These are phyloP conservation scores for Pantherophis alleghaniensis DNA, from an alignment of 2,797 vertebrate genomes.

Conservation along the genomic window DNA sequence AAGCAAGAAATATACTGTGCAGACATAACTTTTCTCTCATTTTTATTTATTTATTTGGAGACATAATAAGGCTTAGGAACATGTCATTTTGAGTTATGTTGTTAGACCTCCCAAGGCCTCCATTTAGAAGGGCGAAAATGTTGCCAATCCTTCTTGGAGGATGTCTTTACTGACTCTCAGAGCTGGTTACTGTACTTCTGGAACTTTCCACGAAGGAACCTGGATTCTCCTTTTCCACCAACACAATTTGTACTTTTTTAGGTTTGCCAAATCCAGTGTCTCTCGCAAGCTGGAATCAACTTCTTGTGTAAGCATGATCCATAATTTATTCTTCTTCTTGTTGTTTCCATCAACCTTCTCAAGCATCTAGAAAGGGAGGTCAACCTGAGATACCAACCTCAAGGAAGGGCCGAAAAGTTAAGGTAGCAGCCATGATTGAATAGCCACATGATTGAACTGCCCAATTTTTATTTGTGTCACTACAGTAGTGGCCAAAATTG, in stretches of 20 bases:
- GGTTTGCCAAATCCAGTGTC: slow-evolving; percentile 41
- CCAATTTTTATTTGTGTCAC: not conserved
- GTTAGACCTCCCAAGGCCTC: not conserved
- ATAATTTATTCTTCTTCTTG: slow-evolving; percentile 31
- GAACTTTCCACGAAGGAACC: slow-evolving; percentile 31
- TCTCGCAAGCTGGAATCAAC: slow-evolving; percentile 31
- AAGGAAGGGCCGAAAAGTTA: not conserved
- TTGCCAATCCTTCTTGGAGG: slow-evolving; percentile 17
- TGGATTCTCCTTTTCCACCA: slow-evolving; percentile 21
- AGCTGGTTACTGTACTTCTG: slow-evolving; percentile 2
- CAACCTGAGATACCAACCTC: not conserved
- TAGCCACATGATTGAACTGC: not conserved
- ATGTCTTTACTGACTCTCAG: slow-evolving; percentile 27
- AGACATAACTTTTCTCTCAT: slow-evolving; percentile 1
- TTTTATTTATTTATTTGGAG: slow-evolving; percentile 18
- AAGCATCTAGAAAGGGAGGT: not conserved
- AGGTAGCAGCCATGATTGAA: not conserved
- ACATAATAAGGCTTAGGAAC: not conserved
- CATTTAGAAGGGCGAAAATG: slow-evolving; percentile 25
- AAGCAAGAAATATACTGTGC: slow-evolving; percentile 7
- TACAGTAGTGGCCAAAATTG: no score
- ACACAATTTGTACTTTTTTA: slow-evolving; percentile 23
- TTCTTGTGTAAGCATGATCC: slow-evolving; percentile 24
- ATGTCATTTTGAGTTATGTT: slow-evolving; percentile 24
- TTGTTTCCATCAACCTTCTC: not conserved